Evolutionary conservation across 2,888 invertebrate genomes (phyloP).

Genomic region (Polyommatus icarus): DNA sequence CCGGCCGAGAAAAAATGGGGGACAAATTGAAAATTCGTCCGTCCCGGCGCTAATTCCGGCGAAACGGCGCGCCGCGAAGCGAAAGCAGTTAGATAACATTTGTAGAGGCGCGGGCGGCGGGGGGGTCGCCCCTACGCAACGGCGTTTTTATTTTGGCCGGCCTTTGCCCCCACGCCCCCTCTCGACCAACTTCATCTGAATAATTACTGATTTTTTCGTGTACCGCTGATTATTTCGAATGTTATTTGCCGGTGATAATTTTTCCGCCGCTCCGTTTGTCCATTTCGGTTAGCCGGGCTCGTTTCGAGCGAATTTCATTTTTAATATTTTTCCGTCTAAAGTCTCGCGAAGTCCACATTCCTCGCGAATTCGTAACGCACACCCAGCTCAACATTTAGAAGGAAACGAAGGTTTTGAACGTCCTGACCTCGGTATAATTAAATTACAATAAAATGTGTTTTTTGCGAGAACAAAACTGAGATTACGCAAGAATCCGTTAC

Average conservation of each 20-base stretch:
- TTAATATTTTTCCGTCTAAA: conserved; percentile 14
- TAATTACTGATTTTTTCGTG: conserved; percentile 81
- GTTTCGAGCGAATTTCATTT: not conserved
- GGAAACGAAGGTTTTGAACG: conserved; percentile 4
- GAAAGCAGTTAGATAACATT: conserved; percentile 80
- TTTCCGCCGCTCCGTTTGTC: conserved; percentile 73
- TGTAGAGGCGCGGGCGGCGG: conserved; percentile 65
- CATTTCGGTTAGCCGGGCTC: conserved; percentile 44
- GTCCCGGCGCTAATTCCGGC: conserved; percentile 70
- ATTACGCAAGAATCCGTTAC: conserved; percentile 1
- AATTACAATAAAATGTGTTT: conserved; percentile 15
- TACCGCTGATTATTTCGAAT: conserved; percentile 80
- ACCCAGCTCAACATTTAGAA: conserved; percentile 14
- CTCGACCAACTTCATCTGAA: conserved; percentile 81
- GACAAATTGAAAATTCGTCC: conserved; percentile 76
- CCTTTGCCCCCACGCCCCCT: conserved; percentile 77
- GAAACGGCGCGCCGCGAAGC: conserved; percentile 69
- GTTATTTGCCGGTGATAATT: conserved; percentile 80
- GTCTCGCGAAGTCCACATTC: not conserved
- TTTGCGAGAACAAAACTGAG: not conserved
- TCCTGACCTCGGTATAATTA: not conserved
- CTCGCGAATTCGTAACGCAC: conserved; percentile 15
- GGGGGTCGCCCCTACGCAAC: conserved; percentile 79
- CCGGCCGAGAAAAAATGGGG: conserved; percentile 72
- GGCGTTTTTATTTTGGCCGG: conserved; percentile 80